phyloP scores from a whole-genome alignment of 1,140 invertebrate species.

The Mya arenaria region DNA sequence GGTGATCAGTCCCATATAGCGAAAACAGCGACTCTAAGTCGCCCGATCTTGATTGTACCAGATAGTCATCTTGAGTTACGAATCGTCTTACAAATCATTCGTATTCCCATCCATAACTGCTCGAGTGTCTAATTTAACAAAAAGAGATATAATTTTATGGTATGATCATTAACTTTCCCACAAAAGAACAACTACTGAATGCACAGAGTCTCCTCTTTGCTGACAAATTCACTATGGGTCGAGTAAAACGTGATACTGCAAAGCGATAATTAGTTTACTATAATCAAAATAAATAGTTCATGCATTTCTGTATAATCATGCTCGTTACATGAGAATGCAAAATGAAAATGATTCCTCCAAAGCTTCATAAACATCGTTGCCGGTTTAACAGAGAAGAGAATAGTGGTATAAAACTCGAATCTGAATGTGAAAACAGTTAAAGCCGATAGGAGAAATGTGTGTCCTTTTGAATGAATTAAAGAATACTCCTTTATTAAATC shows the following conservation, averaged over 20 bases:
- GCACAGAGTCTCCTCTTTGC: conserved; percentile 19
- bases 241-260: conserved; percentile 16
- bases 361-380: no score
- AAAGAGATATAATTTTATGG: conserved; percentile 47
- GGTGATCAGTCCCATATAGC: no score
- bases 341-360: no score
- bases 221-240: not conserved
- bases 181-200: conserved; percentile 35
- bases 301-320: not conserved
- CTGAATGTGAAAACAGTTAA: no score
- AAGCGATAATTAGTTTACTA: not conserved
- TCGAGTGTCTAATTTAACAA: conserved; percentile 43
- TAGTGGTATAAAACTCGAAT: no score
- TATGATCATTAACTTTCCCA: conserved; percentile 41
- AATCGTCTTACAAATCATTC: not conserved
- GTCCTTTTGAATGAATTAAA: not conserved
- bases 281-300: conserved; percentile 9
- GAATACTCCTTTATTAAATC: not conserved
- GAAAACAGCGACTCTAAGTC: conserved; percentile 3
- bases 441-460: not conserved
- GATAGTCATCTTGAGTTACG: not conserved
- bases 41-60: not conserved
- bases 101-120: conserved; percentile 7
- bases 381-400: no score
- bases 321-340: no score